A percentile compares a stretch with the other conserved stretches of the same genome.
These are phyloP conservation scores for Hydropsyche betteni DNA, from an alignment of 2,888 invertebrate genomes.

Conservation along the genomic window DNA sequence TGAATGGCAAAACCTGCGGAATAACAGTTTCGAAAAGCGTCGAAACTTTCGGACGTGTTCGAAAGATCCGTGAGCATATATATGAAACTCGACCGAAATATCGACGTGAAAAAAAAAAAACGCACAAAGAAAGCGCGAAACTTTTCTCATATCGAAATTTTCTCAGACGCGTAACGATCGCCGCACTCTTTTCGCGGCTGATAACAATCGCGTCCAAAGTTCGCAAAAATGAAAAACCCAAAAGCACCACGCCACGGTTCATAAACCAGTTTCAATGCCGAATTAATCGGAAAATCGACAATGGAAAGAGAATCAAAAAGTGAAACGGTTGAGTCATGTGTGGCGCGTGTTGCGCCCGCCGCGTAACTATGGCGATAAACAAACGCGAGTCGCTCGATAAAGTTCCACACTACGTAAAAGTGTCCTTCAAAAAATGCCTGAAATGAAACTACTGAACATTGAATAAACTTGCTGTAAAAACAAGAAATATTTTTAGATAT, in stretches of 20 bases:
- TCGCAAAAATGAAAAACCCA: not conserved
- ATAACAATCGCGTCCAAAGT: not conserved
- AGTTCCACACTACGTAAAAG: constrained; percentile 37
- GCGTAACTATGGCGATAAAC: constrained; percentile 44
- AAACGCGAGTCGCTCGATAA: constrained; percentile 44
- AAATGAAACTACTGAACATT: not conserved
- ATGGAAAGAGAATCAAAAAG: constrained; percentile 12
- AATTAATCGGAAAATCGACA: not conserved
- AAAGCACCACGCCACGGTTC: not conserved
- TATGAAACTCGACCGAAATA: not conserved
- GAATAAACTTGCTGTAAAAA: not conserved
- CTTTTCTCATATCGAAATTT: too few relatives aligned
- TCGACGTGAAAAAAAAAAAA: not conserved
- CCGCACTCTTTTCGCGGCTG: not conserved
- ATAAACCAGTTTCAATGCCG: not conserved
- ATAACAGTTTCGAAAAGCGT: too few relatives aligned
- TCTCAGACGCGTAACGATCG: too few relatives aligned
- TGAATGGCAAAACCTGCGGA: too few relatives aligned
- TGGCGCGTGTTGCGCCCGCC: constrained; percentile 23
- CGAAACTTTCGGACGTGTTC: not conserved
- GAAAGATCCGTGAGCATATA: not conserved
- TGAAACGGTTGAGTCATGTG: constrained; percentile 22
- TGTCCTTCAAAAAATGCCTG: constrained; percentile 14
- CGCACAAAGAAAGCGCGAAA: not conserved
- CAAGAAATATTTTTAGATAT: too few relatives aligned